Base-by-base conservation (phyloP, 2,888 invertebrate species). In the Acronicta leporina region DNA sequence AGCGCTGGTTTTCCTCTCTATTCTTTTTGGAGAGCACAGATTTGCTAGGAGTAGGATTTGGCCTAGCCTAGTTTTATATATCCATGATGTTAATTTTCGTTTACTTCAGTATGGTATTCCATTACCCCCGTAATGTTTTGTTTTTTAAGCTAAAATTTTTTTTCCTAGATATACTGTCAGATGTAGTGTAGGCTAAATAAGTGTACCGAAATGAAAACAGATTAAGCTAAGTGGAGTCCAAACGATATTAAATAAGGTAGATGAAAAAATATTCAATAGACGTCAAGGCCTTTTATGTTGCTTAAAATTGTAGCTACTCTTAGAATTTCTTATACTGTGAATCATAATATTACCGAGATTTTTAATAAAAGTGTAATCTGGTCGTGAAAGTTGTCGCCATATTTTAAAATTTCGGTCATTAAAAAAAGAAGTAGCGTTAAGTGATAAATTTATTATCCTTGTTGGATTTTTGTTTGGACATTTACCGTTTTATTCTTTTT, bases 311-410 rank as follows among this genome's bases (percentile, higher is more conserved):
- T 71, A 53, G 11, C 13, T 13, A 35, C 43, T 59, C 30, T 25
- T 43, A 35, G 49, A 48, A 56, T 71, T 68, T 75, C 72, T 76
- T 74, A 72, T 79, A 72, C 54, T 66, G 66, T 63, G 66, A 63
- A 68, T 66, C 64, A 71, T 77, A 63, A 68, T 70, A 67, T 63
- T 68, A 44, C 44, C 52, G 77, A 80, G 75, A 79, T 82, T 79
- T 80, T 75, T 77, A 78, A 77, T 80, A 80, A 82, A 78, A 78
- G 65, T 69, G 75, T 80, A 77, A 79, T 80, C 71, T 57, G 55
- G 25, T 45, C 40, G 57, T 64, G 61, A 68, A 68, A 70, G 68
- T 80, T 76, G 69, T 70, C 68, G 63, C 69, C 66, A 63, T 80
- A 79, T 77, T 80, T 82, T 76, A 68, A 75, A 75, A 75, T 78